Percentiles rank a stretch among this genome's conserved stretches.
Evolutionary conservation across 2,113 vertebrate genomes (phyloP).

Genomic region (Myocastor coypus): DNA sequence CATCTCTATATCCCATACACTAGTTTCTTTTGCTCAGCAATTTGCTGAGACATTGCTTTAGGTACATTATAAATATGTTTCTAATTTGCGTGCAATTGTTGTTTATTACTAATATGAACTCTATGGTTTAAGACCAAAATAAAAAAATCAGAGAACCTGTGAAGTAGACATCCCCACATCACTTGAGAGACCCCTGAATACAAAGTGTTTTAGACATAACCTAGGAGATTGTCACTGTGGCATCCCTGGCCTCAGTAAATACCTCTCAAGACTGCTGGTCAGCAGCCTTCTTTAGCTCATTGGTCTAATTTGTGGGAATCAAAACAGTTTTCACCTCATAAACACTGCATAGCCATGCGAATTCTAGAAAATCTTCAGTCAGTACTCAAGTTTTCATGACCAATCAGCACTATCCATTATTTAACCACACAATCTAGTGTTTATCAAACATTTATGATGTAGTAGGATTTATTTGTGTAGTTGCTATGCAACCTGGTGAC

Average conservation of each 20-base stretch:
- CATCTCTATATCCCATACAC: background rate
- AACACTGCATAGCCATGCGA: background rate
- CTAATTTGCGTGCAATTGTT: background rate
- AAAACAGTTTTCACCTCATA: background rate
- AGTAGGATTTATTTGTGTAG: background rate
- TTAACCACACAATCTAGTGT: background rate
- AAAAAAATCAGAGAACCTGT: background rate
- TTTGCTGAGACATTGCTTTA: background rate
- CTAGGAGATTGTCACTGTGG: background rate
- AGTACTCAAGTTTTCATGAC: background rate
- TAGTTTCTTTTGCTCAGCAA: background rate
- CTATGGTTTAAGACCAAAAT: background rate
- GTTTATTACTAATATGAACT: background rate
- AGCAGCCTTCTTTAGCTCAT: background rate
- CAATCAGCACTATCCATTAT: background rate
- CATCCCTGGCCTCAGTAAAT: background rate
- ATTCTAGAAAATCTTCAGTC: background rate
- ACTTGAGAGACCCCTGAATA: background rate
- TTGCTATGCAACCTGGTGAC: slow-evolving; percentile 27
- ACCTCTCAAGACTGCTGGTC: background rate
- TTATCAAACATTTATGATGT: background rate
- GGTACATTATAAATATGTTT: background rate
- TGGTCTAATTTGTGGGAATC: background rate
- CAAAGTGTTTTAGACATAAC: background rate
- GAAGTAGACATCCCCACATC: background rate